Evolutionary conservation across 2,797 vertebrate genomes (phyloP), one percentile per base, ranked within the genome.

Genomic region (Fundulus diaphanus): DNA sequence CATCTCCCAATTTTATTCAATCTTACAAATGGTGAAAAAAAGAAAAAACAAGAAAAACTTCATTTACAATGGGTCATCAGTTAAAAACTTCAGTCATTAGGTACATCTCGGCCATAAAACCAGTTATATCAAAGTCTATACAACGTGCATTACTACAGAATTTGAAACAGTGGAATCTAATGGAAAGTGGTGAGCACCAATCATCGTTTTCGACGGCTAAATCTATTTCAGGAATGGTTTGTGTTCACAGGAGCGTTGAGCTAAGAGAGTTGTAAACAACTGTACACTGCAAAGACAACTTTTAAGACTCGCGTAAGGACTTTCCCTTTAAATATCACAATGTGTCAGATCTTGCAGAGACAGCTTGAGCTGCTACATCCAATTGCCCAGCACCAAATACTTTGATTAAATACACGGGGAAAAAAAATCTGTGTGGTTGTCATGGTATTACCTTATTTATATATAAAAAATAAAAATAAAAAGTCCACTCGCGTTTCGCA

Each of bases 91-190:
- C 92, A 93, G 90, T 94, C 91, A 93, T 94, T 97, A 97, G 97
- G 97, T 98, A 98, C 96, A 97, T 96, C 97, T 97, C 97, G 97
- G 97, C 97, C 96, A 97, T 97, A 97, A 98, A 95, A 98, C 96
- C 97, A 98, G 97, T 96, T 97, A 98, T 97, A 98, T 98, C 97
- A 97, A 98, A 99, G 97, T 97, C 98, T 99, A 99, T 99, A 98
- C 97, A 98, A 98, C 96, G 96, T 97, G 96, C 96, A 97, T 95
- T 96, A 98, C 97, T 98, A 98, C 96, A 95, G 96, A 97, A 96
- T 96, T 96, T 94, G 97, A 97, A 97, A 94, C 96, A 95, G 95
- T 97, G 96, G 96, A 96, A 94, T 85, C 96, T 97, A 97, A 97
- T 95, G 96, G 94, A 95, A 96, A 96, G 96, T 96, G 95, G 96